Evolutionary conservation across 1,140 invertebrate species (phyloP).

Genomic region (Tribolium madens): DNA sequence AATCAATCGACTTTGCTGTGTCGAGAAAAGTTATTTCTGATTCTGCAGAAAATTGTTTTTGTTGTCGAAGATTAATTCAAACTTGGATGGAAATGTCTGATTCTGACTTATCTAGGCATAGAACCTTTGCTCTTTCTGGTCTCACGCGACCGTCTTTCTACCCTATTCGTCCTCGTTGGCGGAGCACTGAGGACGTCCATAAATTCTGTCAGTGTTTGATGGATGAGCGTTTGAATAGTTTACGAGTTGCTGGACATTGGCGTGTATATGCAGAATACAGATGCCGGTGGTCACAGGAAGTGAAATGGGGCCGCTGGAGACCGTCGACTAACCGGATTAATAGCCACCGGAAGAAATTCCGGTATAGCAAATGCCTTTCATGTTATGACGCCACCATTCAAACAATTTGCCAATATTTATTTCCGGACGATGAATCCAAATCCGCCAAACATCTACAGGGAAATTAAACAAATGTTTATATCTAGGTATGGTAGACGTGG

Average conservation of each 20-base stretch:
- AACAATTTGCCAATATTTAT: slow-evolving; percentile 27
- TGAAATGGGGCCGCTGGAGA: slow-evolving; percentile 55
- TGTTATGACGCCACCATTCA: not conserved
- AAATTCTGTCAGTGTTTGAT: slow-evolving; percentile 48
- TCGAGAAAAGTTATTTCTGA: not conserved
- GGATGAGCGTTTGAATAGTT: slow-evolving; percentile 59
- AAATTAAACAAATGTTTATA: slow-evolving; percentile 32
- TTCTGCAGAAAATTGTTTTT: not conserved
- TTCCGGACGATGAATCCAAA: not conserved
- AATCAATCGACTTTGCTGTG: slow-evolving; percentile 4
- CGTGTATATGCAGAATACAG: slow-evolving; percentile 50
- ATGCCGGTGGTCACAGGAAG: slow-evolving; percentile 44
- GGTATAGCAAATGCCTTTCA: slow-evolving; percentile 2
- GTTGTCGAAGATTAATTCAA: not conserved
- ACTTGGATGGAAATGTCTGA: too few species aligned
- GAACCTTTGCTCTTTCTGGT: too few species aligned
- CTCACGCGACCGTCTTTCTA: not conserved
- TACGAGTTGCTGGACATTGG: slow-evolving; percentile 55
- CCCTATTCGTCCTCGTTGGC: not conserved
- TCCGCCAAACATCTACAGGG: slow-evolving; percentile 24
- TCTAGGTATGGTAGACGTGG: slow-evolving; percentile 16
- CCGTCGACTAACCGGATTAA: slow-evolving; percentile 49
- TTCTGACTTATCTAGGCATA: too few species aligned
- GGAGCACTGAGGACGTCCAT: slow-evolving; percentile 7
- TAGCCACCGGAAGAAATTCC: slow-evolving; percentile 41